Base-by-base conservation (phyloP, 2,888 invertebrate species). In the Chesias legatella region DNA sequence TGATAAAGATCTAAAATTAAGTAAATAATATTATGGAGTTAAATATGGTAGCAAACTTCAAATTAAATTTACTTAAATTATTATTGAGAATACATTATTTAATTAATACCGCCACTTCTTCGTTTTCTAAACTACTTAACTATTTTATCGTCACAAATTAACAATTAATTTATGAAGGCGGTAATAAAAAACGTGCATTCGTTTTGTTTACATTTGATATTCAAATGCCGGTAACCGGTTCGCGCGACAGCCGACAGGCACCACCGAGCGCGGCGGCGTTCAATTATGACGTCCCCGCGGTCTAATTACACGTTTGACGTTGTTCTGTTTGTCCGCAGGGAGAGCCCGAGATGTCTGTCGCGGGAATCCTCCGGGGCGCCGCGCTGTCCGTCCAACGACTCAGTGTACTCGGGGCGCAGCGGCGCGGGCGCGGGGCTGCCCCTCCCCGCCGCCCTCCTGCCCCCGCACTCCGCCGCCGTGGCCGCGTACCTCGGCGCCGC, bases 291-390 rank as follows among this genome's bases (percentile, higher is more conserved):
- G 13, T 17, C 13, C 5, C 49, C 54, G 62, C 49, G 51, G 59
- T 35, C 7, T 1, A 22, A 11, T 29, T 6, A 24, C 32, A 17
- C 5, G 33, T 36, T 58, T 68, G 66, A 72, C 52, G 58, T 40
- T 49, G 58, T 67, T 51, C 50, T 73, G 63, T 68, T 88, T 88
- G 89, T 84, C 91, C 91, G 9, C 92, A 95, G 95, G 88, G 94
- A 95, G 81, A 94, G 94, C 81, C 94, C 94, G 54, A 91, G 95
- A 70, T 95, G 95, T 83, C 92, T 94, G 58, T 95, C 95, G 40
- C 91, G 94, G 65, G 95, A 95, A 71, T 95, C 95, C 43, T 92
- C 92, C 51, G 92, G 92, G 52, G 91, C 90, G 57, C 92, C 91
- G 49, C 91, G 94, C 53, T 94, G 94, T 79, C 94, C 94, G 47